These are phyloP conservation scores for Perdix hodgsoniae DNA, from an alignment of 2,797 vertebrate species.

Conservation along the genomic window DNA sequence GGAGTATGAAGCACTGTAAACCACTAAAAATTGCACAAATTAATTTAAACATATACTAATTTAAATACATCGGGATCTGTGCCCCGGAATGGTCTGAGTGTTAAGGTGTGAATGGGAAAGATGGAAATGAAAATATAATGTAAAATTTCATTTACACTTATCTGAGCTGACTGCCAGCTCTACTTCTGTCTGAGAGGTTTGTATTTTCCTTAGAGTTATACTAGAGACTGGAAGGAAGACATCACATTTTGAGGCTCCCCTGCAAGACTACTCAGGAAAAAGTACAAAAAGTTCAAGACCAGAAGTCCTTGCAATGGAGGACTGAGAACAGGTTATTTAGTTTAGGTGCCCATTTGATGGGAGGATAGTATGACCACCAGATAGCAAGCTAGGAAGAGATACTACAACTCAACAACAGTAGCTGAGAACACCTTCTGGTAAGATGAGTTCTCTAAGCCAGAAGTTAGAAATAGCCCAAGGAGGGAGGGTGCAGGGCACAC, in stretches of 20 bases:
- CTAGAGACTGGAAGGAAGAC: not conserved
- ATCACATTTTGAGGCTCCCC: not conserved
- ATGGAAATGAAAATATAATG: constrained; percentile 19
- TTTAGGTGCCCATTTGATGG: not conserved
- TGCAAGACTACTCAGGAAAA: not conserved
- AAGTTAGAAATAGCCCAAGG: not conserved
- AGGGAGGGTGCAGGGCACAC: not conserved
- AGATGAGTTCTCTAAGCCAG: not conserved
- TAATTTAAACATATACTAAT: not conserved
- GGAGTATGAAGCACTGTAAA: not conserved
- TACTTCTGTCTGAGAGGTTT: not conserved
- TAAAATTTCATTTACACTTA: not conserved
- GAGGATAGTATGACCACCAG: not conserved
- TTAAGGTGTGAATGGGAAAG: not conserved
- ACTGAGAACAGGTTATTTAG: fast-evolving
- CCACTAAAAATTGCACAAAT: not conserved
- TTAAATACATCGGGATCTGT: not conserved
- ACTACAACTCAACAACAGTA: not conserved
- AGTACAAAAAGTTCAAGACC: not conserved
- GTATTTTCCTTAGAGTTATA: not conserved
- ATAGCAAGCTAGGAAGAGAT: not conserved
- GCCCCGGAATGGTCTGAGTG: not conserved
- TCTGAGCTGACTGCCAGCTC: not conserved
- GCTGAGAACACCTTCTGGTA: not conserved
- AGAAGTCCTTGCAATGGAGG: not conserved